phyloP scores from a whole-genome alignment of 1,140 invertebrate genomes.

The Cyphomyrmex costatus region DNA sequence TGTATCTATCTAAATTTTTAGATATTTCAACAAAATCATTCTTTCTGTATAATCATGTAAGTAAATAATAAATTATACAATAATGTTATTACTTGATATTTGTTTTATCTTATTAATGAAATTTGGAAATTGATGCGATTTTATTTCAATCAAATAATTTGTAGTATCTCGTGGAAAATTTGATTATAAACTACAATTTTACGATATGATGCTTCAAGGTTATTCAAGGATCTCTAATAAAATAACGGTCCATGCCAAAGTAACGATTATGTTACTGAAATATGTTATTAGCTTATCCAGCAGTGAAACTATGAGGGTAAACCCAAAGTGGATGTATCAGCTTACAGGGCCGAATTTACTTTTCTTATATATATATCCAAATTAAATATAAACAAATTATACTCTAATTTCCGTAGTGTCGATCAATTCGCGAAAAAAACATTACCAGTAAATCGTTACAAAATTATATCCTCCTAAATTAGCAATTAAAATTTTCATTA shows the following conservation, averaged over 20 bases:
- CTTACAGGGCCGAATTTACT: conserved; percentile 29
- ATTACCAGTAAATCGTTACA: neutral
- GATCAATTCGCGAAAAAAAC: neutral
- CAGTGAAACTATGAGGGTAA: conserved; percentile 35
- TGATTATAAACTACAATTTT: neutral
- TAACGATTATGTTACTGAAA: conserved; percentile 29
- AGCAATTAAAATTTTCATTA: neutral
- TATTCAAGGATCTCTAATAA: conserved; percentile 13
- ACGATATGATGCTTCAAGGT: neutral
- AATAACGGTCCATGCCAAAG: neutral
- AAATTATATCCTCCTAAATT: neutral
- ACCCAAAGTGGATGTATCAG: conserved; percentile 13
- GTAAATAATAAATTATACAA: neutral
- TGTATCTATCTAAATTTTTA: too few species aligned
- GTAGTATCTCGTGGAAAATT: neutral
- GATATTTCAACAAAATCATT: too few species aligned
- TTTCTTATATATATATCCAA: neutral
- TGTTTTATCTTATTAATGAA: neutral
- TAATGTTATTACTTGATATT: neutral
- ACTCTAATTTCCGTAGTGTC: neutral
- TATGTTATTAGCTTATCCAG: conserved; percentile 23
- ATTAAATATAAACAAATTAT: neutral
- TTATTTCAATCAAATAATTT: neutral
- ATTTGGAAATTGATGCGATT: neutral
- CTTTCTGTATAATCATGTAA: neutral